A percentile compares a stretch with the other conserved stretches of the same genome.
These are phyloP conservation scores for Pterophyllum scalare DNA, from an alignment of 2,113 vertebrate species.

Conservation along the genomic window DNA sequence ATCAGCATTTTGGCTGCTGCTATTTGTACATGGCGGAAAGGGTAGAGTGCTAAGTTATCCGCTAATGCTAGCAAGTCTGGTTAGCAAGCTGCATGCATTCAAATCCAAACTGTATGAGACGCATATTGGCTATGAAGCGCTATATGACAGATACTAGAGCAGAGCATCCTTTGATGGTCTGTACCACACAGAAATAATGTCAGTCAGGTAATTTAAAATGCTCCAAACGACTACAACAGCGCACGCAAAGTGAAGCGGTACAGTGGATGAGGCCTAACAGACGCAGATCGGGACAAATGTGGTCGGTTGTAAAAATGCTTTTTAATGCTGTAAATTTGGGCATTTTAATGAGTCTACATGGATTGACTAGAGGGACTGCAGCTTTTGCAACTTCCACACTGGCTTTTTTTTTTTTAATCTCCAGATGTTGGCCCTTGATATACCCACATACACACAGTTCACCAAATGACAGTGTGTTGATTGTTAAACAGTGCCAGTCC, in stretches of 20 bases:
- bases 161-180: neutral
- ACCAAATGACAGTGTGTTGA: conserved; percentile 43
- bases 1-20: neutral
- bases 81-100: neutral
- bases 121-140: neutral
- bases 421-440: conserved; percentile 3
- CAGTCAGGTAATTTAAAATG: neutral
- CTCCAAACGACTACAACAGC: neutral
- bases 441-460: neutral
- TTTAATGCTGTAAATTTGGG: neutral
- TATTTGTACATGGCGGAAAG: neutral
- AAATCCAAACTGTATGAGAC: neutral
- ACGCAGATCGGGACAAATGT: neutral
- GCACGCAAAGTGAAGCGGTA: neutral
- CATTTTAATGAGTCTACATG: neutral
- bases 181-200: neutral
- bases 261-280: neutral
- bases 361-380: neutral
- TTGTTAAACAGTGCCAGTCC: conserved; percentile 36
- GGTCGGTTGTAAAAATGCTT: neutral
- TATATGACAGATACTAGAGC: neutral
- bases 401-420: neutral
- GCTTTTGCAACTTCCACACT: neutral
- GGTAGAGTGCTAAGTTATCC: neutral
- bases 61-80: neutral